Evolutionary conservation across 2,113 vertebrate genomes (phyloP), one percentile per base, ranked within the genome.

Genomic region (Pheucticus melanocephalus): DNA sequence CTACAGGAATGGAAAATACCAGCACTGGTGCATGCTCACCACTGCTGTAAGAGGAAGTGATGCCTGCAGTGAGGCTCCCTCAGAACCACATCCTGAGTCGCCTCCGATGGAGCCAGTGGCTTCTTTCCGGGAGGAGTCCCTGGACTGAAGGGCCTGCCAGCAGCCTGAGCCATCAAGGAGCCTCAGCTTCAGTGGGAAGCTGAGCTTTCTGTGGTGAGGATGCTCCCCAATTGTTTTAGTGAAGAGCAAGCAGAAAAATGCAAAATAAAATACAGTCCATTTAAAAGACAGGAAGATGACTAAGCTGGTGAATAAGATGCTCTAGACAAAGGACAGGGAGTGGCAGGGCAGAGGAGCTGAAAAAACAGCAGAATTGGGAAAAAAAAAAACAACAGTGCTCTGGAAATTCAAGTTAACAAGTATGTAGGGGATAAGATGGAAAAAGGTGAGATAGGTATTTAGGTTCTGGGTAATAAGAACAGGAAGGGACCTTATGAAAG

Each of bases 1-100:
- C 76, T 86, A n/a, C 20, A 81, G 91, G 83, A 90, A 92, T 83
- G 86, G 91, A 90, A 97, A 88, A 88, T 47, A 48, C 5, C 15
- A 11, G 80, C 68, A n/a, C 0, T 25, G 25, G 15, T 65, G 59
- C 39, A 23, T 63, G 81, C 79, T 88, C 63, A 63, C 5, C 53
- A 3, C 48, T 77, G 82, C 76, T 0, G 0, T 56, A 42, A 50
- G 5, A 86, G 91, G 91, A 95, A 95, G 79, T 59, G 86, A 88
- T 77, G 95, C 63, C 45, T 77, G 79, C 33, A 83, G 72, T 24
- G 75, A 83, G 66, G 24, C 68, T 78, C 63, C 54, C 63, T 66
- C 12, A 3, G 63, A 92, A 54, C 82, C 19, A 0, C 50, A 47
- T 86, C 88, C 88, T 0, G 0, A 18, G 60, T 51, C 0, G 3